Conservation (phyloP, 2,113 vertebrate genomes). For the Catagonus wagneri region DNA sequence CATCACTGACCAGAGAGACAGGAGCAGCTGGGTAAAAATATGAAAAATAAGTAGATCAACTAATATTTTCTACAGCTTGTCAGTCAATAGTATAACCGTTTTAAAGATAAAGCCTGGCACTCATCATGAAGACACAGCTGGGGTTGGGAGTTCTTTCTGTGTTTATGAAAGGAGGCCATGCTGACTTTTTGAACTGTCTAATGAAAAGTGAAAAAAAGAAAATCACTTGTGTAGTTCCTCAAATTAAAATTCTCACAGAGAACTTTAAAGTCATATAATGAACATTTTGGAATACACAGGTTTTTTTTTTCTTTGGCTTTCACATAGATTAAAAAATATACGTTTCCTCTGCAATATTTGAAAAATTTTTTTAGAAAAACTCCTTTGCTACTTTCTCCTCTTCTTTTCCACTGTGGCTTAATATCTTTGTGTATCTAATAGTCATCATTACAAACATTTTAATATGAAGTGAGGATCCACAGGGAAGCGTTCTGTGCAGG, state of each 20-base stretch:
- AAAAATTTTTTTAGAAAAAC: background rate
- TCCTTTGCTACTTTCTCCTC: rapidly evolving
- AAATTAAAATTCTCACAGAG: constrained; percentile 3
- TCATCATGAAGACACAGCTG: rapidly evolving
- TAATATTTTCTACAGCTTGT: background rate
- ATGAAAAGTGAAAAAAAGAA: background rate
- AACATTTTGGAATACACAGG: background rate
- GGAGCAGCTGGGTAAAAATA: background rate
- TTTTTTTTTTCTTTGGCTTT: background rate
- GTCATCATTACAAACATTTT: rapidly evolving
- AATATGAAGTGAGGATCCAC: rapidly evolving
- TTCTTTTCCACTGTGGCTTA: background rate
- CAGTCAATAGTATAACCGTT: background rate
- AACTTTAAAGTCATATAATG: background rate
- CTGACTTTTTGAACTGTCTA: background rate
- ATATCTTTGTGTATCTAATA: rapidly evolving
- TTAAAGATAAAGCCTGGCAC: background rate
- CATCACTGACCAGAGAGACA: rapidly evolving
- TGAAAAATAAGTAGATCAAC: background rate
- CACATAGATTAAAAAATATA: background rate
- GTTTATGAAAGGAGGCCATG: background rate
- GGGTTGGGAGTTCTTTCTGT: background rate
- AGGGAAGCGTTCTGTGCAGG: rapidly evolving
- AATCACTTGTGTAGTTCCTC: background rate
- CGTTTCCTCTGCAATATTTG: background rate